Evolutionary conservation across 2,888 invertebrate genomes (phyloP), one percentile per base, ranked within the genome.

Genomic region (Notodonta dromedarius): DNA sequence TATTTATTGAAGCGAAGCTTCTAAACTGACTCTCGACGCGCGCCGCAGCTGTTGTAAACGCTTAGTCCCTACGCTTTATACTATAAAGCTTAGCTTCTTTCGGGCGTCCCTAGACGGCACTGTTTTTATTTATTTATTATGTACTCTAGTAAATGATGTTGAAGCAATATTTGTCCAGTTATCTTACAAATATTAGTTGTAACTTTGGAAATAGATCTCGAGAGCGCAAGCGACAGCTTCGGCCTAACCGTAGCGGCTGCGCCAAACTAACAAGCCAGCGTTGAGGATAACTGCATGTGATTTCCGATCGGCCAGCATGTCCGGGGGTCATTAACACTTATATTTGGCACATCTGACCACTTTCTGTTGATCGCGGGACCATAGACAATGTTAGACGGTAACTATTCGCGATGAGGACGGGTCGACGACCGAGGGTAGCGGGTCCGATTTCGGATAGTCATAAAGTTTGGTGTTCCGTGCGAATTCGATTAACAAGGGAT

Each of bases 291-390:
- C 71, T 77, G 75, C 70, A 65, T 77, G 56, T 61, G 75, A 73
- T 78, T 77, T 76, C 75, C 78, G 78, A 82, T 79, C 76, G 72
- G 72, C 72, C 79, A 80, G 78, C 77, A 79, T 74, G 75, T 76
- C 74, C 71, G 63, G 71, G 54, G 85, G 80, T 84, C 83, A 80
- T 74, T 80, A 77, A 76, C 79, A 76, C 78, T 68, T 63, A 71
- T 65, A 71, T 71, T 71, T 69, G 67, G 72, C 71, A 69, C 74
- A 75, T 74, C 73, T 70, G 75, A 76, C 70, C 74, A 81, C 76
- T 81, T 80, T 80, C 73, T 71, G 72, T 63, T 67, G 11, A 13
- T 32, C 60, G 60, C 44, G 59, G 63, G 58, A 62, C 63, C 66
- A 71, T 67, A 73, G 63, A 70, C 72, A 63, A 70, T 74, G 67